phyloP scores from a whole-genome alignment of 2,113 vertebrate species.

The Salvelinus fontinalis region DNA sequence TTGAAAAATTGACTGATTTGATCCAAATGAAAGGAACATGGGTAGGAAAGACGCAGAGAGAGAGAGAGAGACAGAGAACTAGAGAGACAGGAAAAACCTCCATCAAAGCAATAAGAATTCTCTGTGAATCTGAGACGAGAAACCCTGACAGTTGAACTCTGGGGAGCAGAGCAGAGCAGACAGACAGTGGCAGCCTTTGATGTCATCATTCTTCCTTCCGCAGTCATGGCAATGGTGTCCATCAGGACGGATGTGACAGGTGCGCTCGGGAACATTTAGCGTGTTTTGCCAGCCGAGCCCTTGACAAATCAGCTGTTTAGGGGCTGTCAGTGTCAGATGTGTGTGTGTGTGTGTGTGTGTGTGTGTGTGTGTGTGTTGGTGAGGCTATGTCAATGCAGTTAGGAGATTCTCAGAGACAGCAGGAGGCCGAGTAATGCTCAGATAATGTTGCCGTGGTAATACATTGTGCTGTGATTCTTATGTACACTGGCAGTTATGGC shows the following conservation, averaged over 20 bases:
- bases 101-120: constrained; percentile 24
- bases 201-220: constrained; percentile 43
- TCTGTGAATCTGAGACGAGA: constrained; percentile 14
- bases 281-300: constrained; percentile 38
- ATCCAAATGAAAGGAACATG: constrained; percentile 16
- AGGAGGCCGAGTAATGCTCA: neutral
- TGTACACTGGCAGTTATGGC: too few relatives aligned
- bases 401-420: neutral
- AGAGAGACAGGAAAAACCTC: constrained; percentile 7
- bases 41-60: neutral
- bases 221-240: constrained; percentile 7
- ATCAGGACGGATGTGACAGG: constrained; percentile 49
- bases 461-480: too few relatives aligned
- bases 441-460: too few relatives aligned
- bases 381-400: neutral
- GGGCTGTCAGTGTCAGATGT: constrained; percentile 46
- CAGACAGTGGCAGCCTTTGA: constrained; percentile 49
- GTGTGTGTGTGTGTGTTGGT: neutral
- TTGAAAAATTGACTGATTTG: constrained; percentile 30
- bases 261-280: constrained; percentile 48
- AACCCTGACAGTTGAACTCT: constrained; percentile 48
- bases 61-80: constrained; percentile 24
- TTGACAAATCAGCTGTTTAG: constrained; percentile 69
- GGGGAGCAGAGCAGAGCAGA: constrained; percentile 3
- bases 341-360: constrained; percentile 2